phyloP scores from a whole-genome alignment of 2,888 invertebrate species.

The Polydrusus pterygomalis region DNA sequence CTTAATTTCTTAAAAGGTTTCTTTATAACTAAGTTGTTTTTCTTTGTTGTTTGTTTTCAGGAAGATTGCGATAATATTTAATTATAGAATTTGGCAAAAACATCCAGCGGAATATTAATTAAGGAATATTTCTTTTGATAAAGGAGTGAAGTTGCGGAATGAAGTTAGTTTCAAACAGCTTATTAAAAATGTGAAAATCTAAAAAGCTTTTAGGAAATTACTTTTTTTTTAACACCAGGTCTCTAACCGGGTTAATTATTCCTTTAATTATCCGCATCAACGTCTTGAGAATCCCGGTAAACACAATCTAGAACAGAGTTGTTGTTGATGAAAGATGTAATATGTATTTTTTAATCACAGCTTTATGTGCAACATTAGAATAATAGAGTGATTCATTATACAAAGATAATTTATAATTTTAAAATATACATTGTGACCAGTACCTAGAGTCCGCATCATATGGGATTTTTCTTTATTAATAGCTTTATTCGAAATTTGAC shows the following conservation, averaged over 20 bases:
- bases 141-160: neutral
- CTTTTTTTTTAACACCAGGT: slow-evolving; percentile 1
- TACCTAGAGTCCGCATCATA: no score
- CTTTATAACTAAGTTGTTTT: slow-evolving; percentile 15
- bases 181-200: neutral
- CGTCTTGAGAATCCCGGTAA: no score
- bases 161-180: slow-evolving; percentile 9
- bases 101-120: slow-evolving; percentile 17
- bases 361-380: no score
- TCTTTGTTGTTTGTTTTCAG: slow-evolving; percentile 24
- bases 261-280: no score
- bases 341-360: no score
- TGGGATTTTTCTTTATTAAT: no score
- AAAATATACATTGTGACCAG: no score
- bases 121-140: slow-evolving; percentile 19
- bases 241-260: neutral
- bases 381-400: no score
- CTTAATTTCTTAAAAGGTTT: slow-evolving; percentile 28
- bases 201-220: neutral
- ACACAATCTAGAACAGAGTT: no score
- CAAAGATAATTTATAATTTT: no score
- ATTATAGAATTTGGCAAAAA: slow-evolving; percentile 25
- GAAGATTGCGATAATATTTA: slow-evolving; percentile 23
- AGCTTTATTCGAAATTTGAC: no score
- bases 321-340: no score